A percentile compares a stretch with the other conserved stretches of the same genome.
phyloP scores from a whole-genome alignment of 2,113 vertebrate species.

The Panthera leo region DNA sequence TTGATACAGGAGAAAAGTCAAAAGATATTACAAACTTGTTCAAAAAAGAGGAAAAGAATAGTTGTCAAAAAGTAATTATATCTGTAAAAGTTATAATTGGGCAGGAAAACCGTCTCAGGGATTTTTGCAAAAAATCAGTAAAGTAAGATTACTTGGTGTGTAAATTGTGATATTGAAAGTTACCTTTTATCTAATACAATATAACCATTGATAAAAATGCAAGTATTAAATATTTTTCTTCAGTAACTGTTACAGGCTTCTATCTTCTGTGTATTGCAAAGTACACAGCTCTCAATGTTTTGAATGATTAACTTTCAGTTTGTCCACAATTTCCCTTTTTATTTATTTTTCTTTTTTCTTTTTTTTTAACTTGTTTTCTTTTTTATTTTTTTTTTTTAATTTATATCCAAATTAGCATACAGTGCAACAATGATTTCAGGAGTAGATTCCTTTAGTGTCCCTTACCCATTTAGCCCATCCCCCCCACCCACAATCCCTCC shows the following conservation, averaged over 20 bases:
- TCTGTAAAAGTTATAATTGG: background rate
- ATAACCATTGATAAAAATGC: background rate
- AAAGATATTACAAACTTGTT: background rate
- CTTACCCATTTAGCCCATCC: too few species aligned
- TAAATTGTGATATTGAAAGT: conserved; percentile 20
- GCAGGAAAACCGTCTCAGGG: background rate
- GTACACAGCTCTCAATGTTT: background rate
- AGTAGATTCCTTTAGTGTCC: too few species aligned
- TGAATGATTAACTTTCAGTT: conserved; percentile 42
- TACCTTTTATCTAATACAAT: background rate
- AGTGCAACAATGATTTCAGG: too few species aligned
- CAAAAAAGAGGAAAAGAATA: background rate
- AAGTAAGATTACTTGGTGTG: background rate
- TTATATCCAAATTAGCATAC: too few species aligned
- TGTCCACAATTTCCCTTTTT: background rate
- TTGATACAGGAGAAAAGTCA: background rate
- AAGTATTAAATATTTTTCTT: conserved; percentile 2
- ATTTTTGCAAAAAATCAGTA: conserved; percentile 2
- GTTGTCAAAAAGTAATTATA: background rate
- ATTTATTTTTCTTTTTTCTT: too few species aligned
- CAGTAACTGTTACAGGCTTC: background rate
- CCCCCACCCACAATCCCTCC: too few species aligned
- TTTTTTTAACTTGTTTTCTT: too few species aligned
- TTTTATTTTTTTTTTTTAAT: too few species aligned
- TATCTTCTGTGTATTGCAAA: background rate